Conservation (phyloP, 1,140 invertebrate genomes). For the Stratiolaelaps scimitus region DNA sequence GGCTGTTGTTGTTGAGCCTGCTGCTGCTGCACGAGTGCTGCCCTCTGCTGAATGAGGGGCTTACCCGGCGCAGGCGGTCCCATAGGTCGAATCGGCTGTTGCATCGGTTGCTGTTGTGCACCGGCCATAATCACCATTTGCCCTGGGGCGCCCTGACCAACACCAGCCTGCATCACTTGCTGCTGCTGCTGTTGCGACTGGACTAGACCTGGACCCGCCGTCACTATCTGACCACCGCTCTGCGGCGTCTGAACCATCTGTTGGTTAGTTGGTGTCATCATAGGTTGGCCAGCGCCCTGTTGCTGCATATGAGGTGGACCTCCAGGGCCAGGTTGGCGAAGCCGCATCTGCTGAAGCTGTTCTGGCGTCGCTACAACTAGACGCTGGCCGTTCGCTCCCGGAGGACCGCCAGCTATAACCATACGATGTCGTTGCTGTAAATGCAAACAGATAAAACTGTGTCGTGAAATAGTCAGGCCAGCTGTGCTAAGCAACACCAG, state of each 20-base stretch:
- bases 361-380: constrained; percentile 13
- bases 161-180: constrained; percentile 35
- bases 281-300: not conserved
- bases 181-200: constrained; percentile 37
- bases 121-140: constrained; percentile 31
- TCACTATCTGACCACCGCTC: not conserved
- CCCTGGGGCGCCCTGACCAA: constrained; percentile 31
- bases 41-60: constrained; percentile 20
- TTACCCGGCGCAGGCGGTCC: constrained; percentile 20
- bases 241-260: not conserved
- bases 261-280: not conserved
- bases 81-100: constrained; percentile 33
- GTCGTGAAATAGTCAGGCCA: too few species aligned
- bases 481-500: too few species aligned
- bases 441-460: not conserved
- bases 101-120: constrained; percentile 33
- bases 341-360: constrained; percentile 20
- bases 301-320: not conserved
- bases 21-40: constrained; percentile 10
- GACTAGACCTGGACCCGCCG: constrained; percentile 24
- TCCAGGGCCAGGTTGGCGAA: not conserved
- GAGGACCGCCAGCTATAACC: not conserved
- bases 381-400: constrained; percentile 19
- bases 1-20: constrained; percentile 38
- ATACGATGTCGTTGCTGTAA: constrained; percentile 24